A percentile compares a stretch with the other conserved stretches of the same genome.
phyloP scores from a whole-genome alignment of 2,113 vertebrate species.

The Tapirus terrestris region DNA sequence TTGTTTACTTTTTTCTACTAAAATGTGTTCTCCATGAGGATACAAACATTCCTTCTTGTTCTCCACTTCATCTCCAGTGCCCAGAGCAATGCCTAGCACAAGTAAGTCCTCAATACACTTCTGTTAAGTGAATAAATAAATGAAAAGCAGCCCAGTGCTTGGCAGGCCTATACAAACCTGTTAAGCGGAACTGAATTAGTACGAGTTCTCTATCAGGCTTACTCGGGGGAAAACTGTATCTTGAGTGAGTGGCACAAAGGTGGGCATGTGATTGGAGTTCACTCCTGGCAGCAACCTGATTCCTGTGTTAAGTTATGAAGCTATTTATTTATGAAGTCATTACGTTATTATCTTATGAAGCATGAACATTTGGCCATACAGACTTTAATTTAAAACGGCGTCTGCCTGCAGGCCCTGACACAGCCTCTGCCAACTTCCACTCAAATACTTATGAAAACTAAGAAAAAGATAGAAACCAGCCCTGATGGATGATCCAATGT shows the following conservation, averaged over 20 bases:
- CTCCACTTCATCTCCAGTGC: background rate
- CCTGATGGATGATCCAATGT: background rate
- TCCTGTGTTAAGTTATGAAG: background rate
- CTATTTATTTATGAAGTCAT: background rate
- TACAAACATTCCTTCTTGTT: background rate
- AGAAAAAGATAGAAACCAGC: background rate
- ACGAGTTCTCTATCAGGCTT: background rate
- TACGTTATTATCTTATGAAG: background rate
- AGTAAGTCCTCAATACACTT: background rate
- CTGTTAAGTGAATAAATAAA: background rate
- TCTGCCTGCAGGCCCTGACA: background rate
- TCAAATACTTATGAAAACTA: background rate
- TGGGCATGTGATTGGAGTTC: background rate
- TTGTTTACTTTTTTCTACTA: background rate
- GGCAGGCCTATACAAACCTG: background rate
- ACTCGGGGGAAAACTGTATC: background rate
- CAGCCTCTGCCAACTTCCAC: background rate
- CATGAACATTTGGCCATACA: background rate
- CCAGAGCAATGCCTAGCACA: background rate
- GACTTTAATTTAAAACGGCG: background rate
- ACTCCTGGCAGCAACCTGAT: background rate
- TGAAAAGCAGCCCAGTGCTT: background rate
- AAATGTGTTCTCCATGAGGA: background rate
- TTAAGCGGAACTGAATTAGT: background rate
- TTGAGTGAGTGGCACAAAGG: background rate